Evolutionary conservation across 2,888 invertebrate genomes (phyloP), one percentile per base, ranked within the genome.

Genomic region (Tromatobia lineatoria): DNA sequence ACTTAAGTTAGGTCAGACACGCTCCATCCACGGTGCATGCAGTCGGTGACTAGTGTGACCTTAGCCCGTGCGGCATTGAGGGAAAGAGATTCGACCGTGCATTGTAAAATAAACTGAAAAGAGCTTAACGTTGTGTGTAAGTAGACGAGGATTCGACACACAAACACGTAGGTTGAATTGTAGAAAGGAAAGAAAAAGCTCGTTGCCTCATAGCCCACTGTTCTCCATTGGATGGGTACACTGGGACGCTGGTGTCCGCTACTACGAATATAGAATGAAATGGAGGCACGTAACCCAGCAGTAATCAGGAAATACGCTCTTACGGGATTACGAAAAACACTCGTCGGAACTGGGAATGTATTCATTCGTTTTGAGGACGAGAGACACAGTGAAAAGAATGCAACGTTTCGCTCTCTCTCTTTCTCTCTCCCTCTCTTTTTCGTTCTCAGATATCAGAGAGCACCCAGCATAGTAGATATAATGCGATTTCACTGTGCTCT

Each of bases 301-400:
- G 82, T 82, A 82, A 82, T 82, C 82, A 79, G 61, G 69, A 79
- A 78, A 79, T 79, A 61, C 64, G 45, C 78, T 79, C 78, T 70
- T 54, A 67, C 61, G 45, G 74, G 78, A 82, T 79, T 82, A 82
- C 74, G 78, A 70, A 79, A 79, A 79, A 79, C 74, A 64, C 74
- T 79, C 78, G 47, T 34, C 64, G 38, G 57, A 25, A 74, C 59
- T 69, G 61, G 74, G 45, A 74, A 61, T 64, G 78, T 54, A 79
- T 70, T 82, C 74, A 70, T 82, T 64, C 69, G 52, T 47, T 47
- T 23, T 13, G 75, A 61, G 74, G n/a, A 29, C 54, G 47, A 47
- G 57, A 66, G 50, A 59, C 29, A 57, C 47, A 20, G 57, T 38
- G 23, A n/a, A 66, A 66, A 75, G 20, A 52, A 52, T 64, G 64